Evolutionary conservation across 1,140 invertebrate genomes (phyloP).

Genomic region (Drosophila lowei): DNA sequence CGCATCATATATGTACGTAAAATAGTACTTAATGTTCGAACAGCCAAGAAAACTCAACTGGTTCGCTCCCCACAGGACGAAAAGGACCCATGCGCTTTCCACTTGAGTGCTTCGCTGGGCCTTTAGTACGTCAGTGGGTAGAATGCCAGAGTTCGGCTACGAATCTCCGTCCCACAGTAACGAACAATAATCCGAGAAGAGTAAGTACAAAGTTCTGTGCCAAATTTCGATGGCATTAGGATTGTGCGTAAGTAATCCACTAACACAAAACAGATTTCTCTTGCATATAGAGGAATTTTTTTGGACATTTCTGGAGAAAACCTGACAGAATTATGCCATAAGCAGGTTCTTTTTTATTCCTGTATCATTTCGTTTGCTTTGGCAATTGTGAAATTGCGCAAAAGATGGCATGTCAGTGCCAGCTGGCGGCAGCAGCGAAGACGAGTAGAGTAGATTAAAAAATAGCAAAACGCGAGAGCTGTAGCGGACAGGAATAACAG

Average conservation of each 20-base stretch:
- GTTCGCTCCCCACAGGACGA: slow-evolving; percentile 8
- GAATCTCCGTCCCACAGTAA: too few relatives aligned
- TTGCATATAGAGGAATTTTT: slow-evolving; percentile 3
- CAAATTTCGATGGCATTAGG: slow-evolving; percentile 9
- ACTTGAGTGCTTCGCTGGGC: slow-evolving; percentile 12
- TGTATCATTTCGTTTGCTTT: slow-evolving; percentile 8
- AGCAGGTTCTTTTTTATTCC: slow-evolving; percentile 29
- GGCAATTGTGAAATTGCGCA: slow-evolving; percentile 62
- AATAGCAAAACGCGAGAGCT: slow-evolving; percentile 58
- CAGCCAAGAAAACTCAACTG: not conserved
- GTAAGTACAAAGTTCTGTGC: slow-evolving; percentile 3
- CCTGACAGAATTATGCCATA: slow-evolving; percentile 60
- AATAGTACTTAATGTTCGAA: too few relatives aligned
- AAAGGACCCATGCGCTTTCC: slow-evolving; percentile 5
- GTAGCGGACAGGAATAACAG: slow-evolving; percentile 26
- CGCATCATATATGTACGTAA: too few relatives aligned
- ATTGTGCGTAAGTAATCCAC: slow-evolving; percentile 16
- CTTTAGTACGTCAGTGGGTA: slow-evolving; percentile 11
- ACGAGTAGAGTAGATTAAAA: slow-evolving; percentile 55
- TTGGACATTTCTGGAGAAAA: slow-evolving; percentile 17
- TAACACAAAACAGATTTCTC: slow-evolving; percentile 5
- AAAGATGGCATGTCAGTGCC: slow-evolving; percentile 60
- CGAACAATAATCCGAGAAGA: not conserved
- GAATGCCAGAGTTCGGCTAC: slow-evolving; percentile 15
- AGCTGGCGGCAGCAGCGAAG: slow-evolving; percentile 43